Evolutionary conservation across 2,888 invertebrate species (phyloP), one percentile per base, ranked within the genome.

Genomic region (Charanyca ferruginea): DNA sequence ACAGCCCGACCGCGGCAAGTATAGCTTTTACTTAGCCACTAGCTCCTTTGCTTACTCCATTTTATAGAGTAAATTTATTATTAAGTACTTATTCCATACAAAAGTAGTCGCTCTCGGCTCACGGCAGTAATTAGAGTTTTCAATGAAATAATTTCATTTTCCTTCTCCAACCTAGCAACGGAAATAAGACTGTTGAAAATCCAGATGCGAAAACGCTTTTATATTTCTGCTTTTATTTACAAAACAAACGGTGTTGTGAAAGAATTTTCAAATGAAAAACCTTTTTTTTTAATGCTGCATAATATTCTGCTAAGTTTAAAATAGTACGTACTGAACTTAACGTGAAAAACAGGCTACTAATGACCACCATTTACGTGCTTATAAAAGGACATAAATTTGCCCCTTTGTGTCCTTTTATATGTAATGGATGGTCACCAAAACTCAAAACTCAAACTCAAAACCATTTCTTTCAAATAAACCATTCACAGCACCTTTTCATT

Each of bases 91-190:
- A 35, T 35, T 1, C 3, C 4, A 35, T 35, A 0, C 13, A n/a
- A 71, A 73, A 35, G 42, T 32, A 5, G 13, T 53, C 16, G 35
- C 73, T 47, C 11, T 11, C 22, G 25, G 35, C 73, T 47, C 11
- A 11, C 22, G 25, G 41, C 52, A 13, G 9, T 48, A 66, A 73
- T 73, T 73, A 54, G 35, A 44, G n/a, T 49, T 49, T 41, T 32
- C 28, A 48, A 73, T 66, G 22, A 16, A 22, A 65, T 65, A 42
- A 66, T 44, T 28, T 20, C 23, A 18, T 55, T 66, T 51, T 32
- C 54, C 23, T 49, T 38, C 20, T 44, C 16, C 18, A 32, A 47
- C 25, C 25, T 25, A 18, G 16, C 20, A 38, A 52, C 32, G 18
- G 38, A 55, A 44, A 51, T 38, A 32, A 20, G 5, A 48, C 1